Evolutionary conservation across 2,888 invertebrate species (phyloP), one percentile per base, ranked within the genome.

Genomic region (Drosophila birchii): DNA sequence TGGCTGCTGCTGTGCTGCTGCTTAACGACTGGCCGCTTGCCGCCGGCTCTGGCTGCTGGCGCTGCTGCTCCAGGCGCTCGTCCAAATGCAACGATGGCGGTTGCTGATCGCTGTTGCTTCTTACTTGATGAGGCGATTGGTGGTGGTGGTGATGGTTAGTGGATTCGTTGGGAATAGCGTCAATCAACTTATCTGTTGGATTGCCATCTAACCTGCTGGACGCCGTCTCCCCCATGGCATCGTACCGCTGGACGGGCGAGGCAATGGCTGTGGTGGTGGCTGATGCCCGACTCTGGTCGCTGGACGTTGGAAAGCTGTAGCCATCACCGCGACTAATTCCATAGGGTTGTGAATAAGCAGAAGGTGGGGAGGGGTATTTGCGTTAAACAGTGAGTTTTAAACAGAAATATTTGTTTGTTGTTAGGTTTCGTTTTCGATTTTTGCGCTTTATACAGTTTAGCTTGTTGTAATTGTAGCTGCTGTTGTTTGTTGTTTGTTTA

Each of bases 191-290:
- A 89, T 92, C 92, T 86, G 91, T 91, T 72, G 91, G 82, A 78
- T 91, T 89, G 56, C 76, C 79, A 54, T 88, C 86, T 88, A 87
- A 87, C 88, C 88, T 86, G 86, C 68, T 86, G 54, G 67, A 55
- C 47, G 72, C 93, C 95, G 95, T 93, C 95, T 95, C 95, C 93
- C 97, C 97, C 97, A 97, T 97, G 89, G 97, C 97, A 94, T 97
- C 95, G 95, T 97, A 97, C 7, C 81, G 71, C 23, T 67, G 74
- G 36, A 44, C 69, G 41, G 67, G 53, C 11, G 61, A 54, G 44
- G 45, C 44, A 18, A 47, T 20, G 16, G 51, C 36, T 5, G 23
- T 16, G 20, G 9, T 36, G 36, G 6, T 11, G 36, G 36, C 23
- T 9, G 49, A 14, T 18, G 45, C 60, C 16, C 82, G 79, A 44